phyloP scores from a whole-genome alignment of 2,113 vertebrate species.

The Terrapene triunguis region DNA sequence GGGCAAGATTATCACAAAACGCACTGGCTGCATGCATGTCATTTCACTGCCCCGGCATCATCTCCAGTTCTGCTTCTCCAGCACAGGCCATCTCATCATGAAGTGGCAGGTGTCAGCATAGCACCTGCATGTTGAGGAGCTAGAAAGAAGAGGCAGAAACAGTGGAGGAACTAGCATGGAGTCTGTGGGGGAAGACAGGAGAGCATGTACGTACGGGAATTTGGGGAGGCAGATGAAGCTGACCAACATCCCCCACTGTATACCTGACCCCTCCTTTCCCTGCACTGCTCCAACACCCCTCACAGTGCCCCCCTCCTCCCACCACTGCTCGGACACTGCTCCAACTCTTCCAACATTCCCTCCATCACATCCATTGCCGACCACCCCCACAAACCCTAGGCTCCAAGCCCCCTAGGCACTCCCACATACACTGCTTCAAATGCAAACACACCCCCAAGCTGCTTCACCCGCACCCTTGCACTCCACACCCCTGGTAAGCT shows the following conservation, averaged over 20 bases:
- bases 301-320: neutral
- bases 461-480: neutral
- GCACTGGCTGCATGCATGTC: neutral
- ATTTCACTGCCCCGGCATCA: neutral
- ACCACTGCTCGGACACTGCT: neutral
- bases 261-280: neutral
- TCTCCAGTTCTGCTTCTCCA: neutral
- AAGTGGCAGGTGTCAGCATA: neutral
- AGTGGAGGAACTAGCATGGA: neutral
- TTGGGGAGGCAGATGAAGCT: neutral
- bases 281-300: neutral
- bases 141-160: neutral
- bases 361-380: neutral
- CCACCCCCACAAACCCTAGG: neutral
- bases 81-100: too few relatives aligned
- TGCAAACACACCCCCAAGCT: too few relatives aligned
- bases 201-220: neutral
- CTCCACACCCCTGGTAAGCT: too few relatives aligned
- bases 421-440: neutral
- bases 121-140: neutral
- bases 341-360: neutral
- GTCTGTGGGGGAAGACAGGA: neutral
- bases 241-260: neutral
- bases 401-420: neutral
- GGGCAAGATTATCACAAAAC: neutral